phyloP scores from a whole-genome alignment of 2,888 invertebrate species.

The Papilio elwesi region DNA sequence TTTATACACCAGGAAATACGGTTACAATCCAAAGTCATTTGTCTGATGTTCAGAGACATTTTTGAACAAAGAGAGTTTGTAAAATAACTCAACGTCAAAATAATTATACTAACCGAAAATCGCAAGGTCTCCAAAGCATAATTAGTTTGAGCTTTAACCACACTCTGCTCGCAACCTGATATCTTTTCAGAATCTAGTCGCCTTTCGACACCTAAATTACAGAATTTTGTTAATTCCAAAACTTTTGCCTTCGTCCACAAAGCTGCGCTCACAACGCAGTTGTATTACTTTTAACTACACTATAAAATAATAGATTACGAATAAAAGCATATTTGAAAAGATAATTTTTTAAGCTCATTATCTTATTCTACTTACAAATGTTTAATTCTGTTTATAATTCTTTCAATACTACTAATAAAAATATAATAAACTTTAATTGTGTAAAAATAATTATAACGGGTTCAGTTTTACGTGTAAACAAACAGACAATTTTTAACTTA shows the following conservation, averaged over 20 bases:
- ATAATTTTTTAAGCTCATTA: too few species aligned
- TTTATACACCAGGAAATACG: too few species aligned
- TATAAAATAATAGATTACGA: background rate
- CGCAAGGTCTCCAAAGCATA: slow-evolving; percentile 8
- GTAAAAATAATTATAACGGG: too few species aligned
- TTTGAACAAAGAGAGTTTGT: background rate
- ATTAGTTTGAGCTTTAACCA: slow-evolving; percentile 28
- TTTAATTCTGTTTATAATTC: too few species aligned
- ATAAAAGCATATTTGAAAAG: too few species aligned
- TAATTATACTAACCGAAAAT: slow-evolving; percentile 6
- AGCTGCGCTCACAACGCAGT: slow-evolving; percentile 11
- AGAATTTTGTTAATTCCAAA: slow-evolving; percentile 39
- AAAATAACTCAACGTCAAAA: background rate
- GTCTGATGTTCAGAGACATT: background rate
- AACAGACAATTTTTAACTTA: too few species aligned
- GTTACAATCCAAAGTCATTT: too few species aligned
- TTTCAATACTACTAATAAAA: too few species aligned
- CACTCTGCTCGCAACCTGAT: slow-evolving; percentile 16
- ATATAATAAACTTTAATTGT: too few species aligned
- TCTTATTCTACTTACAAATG: too few species aligned
- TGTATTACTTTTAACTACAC: background rate
- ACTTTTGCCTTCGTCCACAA: slow-evolving; percentile 29
- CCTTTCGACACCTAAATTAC: slow-evolving; percentile 28
- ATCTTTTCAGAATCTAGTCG: slow-evolving; percentile 20
- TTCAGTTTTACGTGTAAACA: too few species aligned